A percentile compares a stretch with the other conserved stretches of the same genome.
Evolutionary conservation across 2,113 vertebrate species (phyloP).

Genomic region (Nansenia antarctica): DNA sequence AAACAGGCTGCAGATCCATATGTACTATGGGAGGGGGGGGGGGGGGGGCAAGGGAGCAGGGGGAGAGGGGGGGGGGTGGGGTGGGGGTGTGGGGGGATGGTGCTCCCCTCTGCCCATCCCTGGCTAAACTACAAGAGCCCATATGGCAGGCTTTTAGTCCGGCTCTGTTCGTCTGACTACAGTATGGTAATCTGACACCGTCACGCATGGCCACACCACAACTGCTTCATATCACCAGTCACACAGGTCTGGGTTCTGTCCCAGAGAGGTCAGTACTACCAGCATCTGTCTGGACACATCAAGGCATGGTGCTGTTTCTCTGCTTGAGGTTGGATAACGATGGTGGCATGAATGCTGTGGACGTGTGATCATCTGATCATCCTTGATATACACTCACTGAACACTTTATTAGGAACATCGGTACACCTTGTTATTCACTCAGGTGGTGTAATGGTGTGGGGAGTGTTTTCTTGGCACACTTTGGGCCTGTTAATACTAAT

Average conservation of each 20-base stretch:
- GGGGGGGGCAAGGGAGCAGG: not conserved
- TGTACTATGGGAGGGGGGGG: not conserved
- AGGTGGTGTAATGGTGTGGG: too few species aligned
- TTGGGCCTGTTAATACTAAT: too few species aligned
- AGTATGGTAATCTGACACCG: conserved; percentile 43
- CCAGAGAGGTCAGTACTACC: conserved; percentile 36
- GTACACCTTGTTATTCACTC: too few species aligned
- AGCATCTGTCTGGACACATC: conserved; percentile 18
- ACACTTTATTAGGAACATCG: not conserved
- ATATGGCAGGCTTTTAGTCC: conserved; percentile 36
- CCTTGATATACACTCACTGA: not conserved
- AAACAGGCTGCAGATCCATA: not conserved
- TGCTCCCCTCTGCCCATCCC: conserved; percentile 19
- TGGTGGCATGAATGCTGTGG: not conserved
- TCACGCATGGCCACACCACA: conserved; percentile 26
- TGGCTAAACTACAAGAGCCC: conserved; percentile 32
- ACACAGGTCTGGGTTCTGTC: conserved; percentile 31
- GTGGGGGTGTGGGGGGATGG: too few species aligned
- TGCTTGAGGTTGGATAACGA: conserved; percentile 14
- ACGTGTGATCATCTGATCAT: conserved; percentile 12
- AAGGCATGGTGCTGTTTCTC: not conserved
- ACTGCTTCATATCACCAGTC: conserved; percentile 33
- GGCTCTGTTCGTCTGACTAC: conserved; percentile 44
- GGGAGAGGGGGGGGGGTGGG: not conserved
- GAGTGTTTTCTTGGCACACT: too few species aligned